These are phyloP conservation scores for Littorina saxatilis DNA, from an alignment of 1,140 invertebrate genomes.

Conservation along the genomic window DNA sequence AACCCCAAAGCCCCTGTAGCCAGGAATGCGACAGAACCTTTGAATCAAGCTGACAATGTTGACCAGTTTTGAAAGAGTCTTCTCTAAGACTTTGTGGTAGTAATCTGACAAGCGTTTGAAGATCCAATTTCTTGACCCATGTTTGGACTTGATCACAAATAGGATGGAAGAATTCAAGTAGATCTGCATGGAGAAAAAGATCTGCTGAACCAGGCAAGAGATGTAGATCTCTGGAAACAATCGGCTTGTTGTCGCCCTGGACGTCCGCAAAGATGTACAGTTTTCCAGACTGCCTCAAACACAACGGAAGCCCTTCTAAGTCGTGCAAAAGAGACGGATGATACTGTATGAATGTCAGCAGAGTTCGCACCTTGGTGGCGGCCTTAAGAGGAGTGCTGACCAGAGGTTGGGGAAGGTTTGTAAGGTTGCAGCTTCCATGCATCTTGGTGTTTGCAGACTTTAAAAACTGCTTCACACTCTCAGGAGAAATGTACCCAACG, in stretches of 20 bases:
- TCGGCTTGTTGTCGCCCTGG: neutral
- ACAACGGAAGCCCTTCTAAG: neutral
- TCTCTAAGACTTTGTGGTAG: neutral
- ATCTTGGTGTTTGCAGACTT: neutral
- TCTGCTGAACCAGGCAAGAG: neutral
- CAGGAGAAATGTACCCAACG: neutral
- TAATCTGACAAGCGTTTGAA: neutral
- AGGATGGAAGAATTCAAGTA: neutral
- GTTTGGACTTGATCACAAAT: neutral
- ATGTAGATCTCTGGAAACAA: neutral
- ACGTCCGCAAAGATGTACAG: neutral
- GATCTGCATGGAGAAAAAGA: neutral
- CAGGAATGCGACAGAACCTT: neutral
- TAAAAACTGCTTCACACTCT: neutral
- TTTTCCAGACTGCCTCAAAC: neutral
- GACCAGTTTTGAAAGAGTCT: neutral
- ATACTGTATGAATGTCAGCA: neutral
- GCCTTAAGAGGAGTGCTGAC: neutral
- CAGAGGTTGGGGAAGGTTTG: neutral
- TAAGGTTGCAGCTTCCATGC: neutral
- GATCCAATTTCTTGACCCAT: neutral
- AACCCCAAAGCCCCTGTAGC: neutral
- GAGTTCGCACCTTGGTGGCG: neutral
- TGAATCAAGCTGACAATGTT: neutral
- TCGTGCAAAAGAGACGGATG: neutral